phyloP scores from a whole-genome alignment of 92 coral and sea anemone species.

The Nematostella vectensis region DNA sequence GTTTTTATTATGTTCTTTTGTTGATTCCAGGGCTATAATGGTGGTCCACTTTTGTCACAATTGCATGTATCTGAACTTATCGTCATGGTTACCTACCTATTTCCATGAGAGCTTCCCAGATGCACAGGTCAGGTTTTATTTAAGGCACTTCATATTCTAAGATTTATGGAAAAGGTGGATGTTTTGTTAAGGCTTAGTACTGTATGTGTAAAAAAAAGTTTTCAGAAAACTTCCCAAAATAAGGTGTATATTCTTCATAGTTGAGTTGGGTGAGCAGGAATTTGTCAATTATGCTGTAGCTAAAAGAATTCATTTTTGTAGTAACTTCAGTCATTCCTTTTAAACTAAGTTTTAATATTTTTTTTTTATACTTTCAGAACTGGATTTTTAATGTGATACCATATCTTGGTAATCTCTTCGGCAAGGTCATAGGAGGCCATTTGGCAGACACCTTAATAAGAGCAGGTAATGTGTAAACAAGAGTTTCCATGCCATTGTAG shows the following conservation, averaged over 20 bases:
- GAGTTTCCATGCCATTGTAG: too few relatives aligned
- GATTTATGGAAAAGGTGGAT: too few relatives aligned
- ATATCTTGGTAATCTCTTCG: constrained; percentile 43
- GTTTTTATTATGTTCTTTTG: background rate
- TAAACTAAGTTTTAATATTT: too few relatives aligned
- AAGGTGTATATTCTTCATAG: too few relatives aligned
- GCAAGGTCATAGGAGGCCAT: constrained; percentile 57
- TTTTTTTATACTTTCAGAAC: constrained; percentile 20
- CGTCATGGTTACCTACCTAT: constrained; percentile 55
- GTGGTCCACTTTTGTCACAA: constrained; percentile 50
- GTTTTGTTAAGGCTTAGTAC: too few relatives aligned
- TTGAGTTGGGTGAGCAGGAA: too few relatives aligned
- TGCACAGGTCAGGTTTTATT: constrained; percentile 36
- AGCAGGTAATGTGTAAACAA: constrained; percentile 26
- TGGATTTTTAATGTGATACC: constrained; percentile 79
- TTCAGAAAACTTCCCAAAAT: too few relatives aligned
- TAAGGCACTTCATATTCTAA: too few relatives aligned
- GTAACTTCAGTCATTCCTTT: too few relatives aligned
- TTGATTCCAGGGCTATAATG: constrained; percentile 36
- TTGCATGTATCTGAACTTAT: constrained; percentile 39
- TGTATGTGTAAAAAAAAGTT: too few relatives aligned
- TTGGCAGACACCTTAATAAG: constrained; percentile 48
- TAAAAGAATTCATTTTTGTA: too few relatives aligned
- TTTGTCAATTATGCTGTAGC: too few relatives aligned
- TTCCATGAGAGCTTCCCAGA: constrained; percentile 44